Base-by-base conservation (phyloP, 2,888 invertebrate species). In the Drosophila nr. medialis region DNA sequence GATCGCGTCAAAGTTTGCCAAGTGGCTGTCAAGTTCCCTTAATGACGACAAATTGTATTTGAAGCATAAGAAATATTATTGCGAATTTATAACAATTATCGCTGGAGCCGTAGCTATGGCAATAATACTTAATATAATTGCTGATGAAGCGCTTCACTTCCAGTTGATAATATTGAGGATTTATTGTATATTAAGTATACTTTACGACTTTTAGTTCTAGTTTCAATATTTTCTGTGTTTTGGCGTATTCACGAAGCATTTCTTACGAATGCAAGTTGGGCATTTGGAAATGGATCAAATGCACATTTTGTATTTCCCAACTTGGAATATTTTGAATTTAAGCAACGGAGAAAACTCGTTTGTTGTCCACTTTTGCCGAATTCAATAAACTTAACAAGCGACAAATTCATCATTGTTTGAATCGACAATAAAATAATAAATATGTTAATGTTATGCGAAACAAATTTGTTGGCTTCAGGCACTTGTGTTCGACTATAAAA, bases 1-100 rank as follows among this genome's bases (percentile, higher is more conserved):
- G 73, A 83, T 72, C 58, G 64, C 69, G 45, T 56, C 67, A 59
- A 70, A 78, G 70, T 89, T 83, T 50, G 54, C 56, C 49, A 70
- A 81, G 72, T 66, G 72, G 54, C 66, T 54, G 64, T 54, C 67
- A 72, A 65, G 50, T 56, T 50, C 48, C 55, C 56, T 66, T 84
- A 87, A 84, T 79, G 87, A 84, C 64, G 73, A 89, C 83, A 84
- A 89, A 85, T 84, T 89, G 85, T 53, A 75, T 32, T 45, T 54
- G 38, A 29, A 62, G 18, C 36, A 21, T n/a, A 36, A 40, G 50
- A 61, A 69, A 45, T 75, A 61, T 75, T 69, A 60, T 38, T 27
- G 64, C 42, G 62, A 62, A 64, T 76, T 70, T 64, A 54, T 51
- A 55, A 59, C 10, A 60, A 68, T 55, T 48, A 53, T 49, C 27